Percentiles rank a stretch among this genome's conserved stretches.
These are phyloP conservation scores for Danio choprae DNA, from an alignment of 2,797 vertebrate genomes.

Conservation along the genomic window DNA sequence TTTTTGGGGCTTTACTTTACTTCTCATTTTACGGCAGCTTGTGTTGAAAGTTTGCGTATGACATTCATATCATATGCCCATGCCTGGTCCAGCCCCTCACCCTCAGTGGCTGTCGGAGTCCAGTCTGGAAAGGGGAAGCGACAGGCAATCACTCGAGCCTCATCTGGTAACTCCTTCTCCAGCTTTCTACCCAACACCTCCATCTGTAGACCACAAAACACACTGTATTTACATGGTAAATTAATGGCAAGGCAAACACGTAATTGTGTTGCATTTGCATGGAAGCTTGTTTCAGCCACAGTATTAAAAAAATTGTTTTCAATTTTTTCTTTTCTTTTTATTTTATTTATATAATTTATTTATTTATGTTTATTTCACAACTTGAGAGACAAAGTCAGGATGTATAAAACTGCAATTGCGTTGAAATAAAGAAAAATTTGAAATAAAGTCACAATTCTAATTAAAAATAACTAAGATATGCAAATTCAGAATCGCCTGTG, in stretches of 20 bases:
- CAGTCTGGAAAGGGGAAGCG: conserved; percentile 76
- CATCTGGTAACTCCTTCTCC: conserved; percentile 73
- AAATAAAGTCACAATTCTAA: no score
- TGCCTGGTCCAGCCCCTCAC: conserved; percentile 73
- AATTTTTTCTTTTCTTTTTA: no score
- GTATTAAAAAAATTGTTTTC: no score
- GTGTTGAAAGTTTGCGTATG: conserved; percentile 54
- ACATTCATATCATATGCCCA: conserved; percentile 76
- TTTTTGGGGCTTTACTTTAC: no score
- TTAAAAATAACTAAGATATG: no score
- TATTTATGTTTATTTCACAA: no score
- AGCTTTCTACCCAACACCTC: conserved; percentile 75
- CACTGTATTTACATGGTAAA: not conserved
- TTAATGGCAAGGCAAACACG: not conserved
- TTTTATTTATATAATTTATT: no score
- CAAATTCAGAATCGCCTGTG: not conserved
- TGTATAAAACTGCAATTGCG: no score
- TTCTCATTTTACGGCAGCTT: not conserved
- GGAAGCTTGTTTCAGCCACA: no score
- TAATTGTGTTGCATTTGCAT: not conserved
- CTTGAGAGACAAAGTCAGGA: no score
- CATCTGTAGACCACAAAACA: conserved; percentile 69
- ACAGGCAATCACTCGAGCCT: conserved; percentile 73
- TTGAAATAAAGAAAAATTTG: no score
- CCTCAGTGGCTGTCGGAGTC: conserved; percentile 66